Base-by-base conservation (phyloP, 2,888 invertebrate species). In the Zelleria hepariella region DNA sequence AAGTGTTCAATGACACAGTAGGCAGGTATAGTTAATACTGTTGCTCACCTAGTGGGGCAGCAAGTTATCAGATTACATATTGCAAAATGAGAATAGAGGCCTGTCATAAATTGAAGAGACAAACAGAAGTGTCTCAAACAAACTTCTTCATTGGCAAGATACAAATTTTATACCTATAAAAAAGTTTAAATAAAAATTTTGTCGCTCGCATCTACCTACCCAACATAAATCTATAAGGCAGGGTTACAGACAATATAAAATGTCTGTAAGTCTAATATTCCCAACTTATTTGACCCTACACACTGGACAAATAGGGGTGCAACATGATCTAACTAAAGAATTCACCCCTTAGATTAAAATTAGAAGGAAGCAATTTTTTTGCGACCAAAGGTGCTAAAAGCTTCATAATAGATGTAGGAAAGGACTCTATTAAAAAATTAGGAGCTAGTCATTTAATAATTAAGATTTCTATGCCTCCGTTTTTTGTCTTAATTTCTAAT, bases 371-470 rank as follows among this genome's bases (percentile, higher is more conserved):
- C 63, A 65, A 62, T 81, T 81, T 80, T 80, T 82, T 80, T 75
- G 70, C 73, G 69, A 66, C 62, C 69, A 15, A 74, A 79, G 78
- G 86, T 83, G 86, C 77, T 67, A 78, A 79, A 65, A 68, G 67
- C 65, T 69, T 80, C 75, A 78, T 83, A 77, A 80, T 74, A 71
- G 77, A 67, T 20, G 62, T 61, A 66, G 61, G 62, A 69, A 69
- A 65, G 72, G 65, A 60, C 65, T 65, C 59, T 72, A 76, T 77
- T 72, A 72, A 72, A 75, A 74, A 79, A 74, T 77, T 74, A 63
- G 65, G 63, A 67, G 54, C 63, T 65, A 64, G 68, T 66, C 77
- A 76, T 86, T 87, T 86, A 86, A 79, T 83, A 86, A 87, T 86
- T 86, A 82, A 71, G 71, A 70, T 67, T 68, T 54, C 54, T 54